Conservation (phyloP, 2,888 invertebrate species). For the Coecobrya sp. region DNA sequence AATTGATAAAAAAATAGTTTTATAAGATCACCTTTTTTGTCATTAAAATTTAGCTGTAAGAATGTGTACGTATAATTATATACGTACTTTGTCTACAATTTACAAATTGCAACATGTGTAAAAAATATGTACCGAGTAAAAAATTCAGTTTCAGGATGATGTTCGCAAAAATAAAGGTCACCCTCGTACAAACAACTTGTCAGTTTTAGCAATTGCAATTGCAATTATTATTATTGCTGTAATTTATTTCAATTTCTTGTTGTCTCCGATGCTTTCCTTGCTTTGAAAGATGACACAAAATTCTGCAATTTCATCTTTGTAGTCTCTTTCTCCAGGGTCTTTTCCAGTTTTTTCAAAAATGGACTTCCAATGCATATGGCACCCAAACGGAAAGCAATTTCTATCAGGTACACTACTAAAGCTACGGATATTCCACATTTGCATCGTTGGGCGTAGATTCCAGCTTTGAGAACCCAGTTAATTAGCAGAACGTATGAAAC, state of each 20-base stretch:
- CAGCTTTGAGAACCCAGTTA: conserved; percentile 63
- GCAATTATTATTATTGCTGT: too few species aligned
- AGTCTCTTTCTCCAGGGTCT: neutral
- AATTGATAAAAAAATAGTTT: conserved; percentile 7
- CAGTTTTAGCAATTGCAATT: neutral
- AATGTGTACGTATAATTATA: neutral
- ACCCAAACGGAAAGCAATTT: conserved; percentile 41
- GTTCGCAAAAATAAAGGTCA: conserved; percentile 66
- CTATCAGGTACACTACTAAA: conserved; percentile 44
- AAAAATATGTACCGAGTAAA: conserved; percentile 53
- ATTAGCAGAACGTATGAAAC: conserved; percentile 49
- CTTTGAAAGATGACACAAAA: neutral
- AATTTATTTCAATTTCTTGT: neutral
- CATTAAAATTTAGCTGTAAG: neutral
- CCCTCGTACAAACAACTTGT: conserved; percentile 57
- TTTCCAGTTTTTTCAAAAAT: conserved; percentile 43
- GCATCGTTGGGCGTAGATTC: conserved; percentile 37
- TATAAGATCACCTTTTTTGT: conserved; percentile 19
- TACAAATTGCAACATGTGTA: conserved; percentile 63
- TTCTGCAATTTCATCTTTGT: neutral
- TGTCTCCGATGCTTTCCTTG: neutral
- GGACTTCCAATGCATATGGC: conserved; percentile 34
- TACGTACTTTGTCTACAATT: neutral
- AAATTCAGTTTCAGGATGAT: conserved; percentile 24
- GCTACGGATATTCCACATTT: conserved; percentile 39